Evolutionary conservation across 2,113 vertebrate genomes (phyloP).

Genomic region (Egretta garzetta): DNA sequence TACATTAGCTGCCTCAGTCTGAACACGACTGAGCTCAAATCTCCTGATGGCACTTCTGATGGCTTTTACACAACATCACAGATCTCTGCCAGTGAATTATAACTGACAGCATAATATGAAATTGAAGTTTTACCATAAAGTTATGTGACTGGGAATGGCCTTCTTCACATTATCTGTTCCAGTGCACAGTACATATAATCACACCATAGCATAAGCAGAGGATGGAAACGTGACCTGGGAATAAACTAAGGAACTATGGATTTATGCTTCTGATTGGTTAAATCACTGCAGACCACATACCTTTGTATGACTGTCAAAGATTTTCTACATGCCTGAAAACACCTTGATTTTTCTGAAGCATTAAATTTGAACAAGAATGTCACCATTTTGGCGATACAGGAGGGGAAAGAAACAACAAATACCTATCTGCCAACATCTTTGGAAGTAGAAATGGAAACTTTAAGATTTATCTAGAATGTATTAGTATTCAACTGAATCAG

Average conservation of each 20-base stretch:
- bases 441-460: background rate
- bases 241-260: background rate
- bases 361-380: background rate
- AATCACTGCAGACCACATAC: background rate
- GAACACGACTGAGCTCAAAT: background rate
- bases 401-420: background rate
- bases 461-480: background rate
- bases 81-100: background rate
- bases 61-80: background rate
- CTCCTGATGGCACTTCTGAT: background rate
- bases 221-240: background rate
- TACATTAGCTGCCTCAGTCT: background rate
- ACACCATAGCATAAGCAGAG: background rate
- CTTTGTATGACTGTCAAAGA: background rate
- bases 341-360: background rate
- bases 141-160: background rate
- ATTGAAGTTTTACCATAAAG: background rate
- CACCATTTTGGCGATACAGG: rapidly evolving
- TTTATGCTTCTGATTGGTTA: background rate
- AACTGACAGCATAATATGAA: background rate
- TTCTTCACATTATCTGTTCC: background rate
- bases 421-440: rapidly evolving
- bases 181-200: background rate
- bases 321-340: background rate
- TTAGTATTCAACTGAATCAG: background rate